phyloP scores from a whole-genome alignment of 2,888 invertebrate species.

The Clunio marinus region DNA sequence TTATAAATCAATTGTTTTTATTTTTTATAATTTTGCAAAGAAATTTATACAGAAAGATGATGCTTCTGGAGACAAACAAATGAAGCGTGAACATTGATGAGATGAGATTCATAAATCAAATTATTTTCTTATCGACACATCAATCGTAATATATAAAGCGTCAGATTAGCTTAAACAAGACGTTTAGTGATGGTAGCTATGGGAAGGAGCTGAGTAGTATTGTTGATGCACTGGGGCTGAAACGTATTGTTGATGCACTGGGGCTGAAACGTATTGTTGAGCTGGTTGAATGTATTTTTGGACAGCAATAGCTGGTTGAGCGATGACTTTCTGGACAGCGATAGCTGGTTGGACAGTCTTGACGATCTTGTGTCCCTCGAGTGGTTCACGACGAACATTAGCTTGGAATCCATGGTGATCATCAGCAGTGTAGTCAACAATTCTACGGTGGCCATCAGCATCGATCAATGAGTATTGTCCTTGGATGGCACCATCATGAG shows the following conservation, averaged over 20 bases:
- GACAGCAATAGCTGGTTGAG: conserved; percentile 5
- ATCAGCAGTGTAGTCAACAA: conserved; percentile 35
- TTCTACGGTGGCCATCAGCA: conserved; percentile 30
- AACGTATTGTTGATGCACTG: background rate
- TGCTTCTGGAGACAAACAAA: too few species aligned
- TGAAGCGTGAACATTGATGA: too few species aligned
- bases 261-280: background rate
- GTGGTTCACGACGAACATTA: conserved; percentile 30
- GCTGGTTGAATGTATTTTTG: background rate
- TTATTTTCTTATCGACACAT: background rate
- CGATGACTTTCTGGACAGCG: conserved; percentile 16
- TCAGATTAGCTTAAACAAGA: too few species aligned
- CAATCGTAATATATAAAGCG: background rate
- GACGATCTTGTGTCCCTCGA: conserved; percentile 9
- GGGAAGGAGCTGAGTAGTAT: background rate
- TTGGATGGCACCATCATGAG: background rate
- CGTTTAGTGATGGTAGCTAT: background rate
- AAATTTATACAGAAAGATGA: too few species aligned
- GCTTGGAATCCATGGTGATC: conserved; percentile 36
- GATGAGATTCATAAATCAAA: conserved; percentile 1
- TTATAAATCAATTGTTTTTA: conserved; percentile 4
- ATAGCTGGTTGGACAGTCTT: conserved; percentile 2
- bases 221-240: background rate
- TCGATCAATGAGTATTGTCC: conserved; percentile 37
- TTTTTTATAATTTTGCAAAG: too few species aligned